Evolutionary conservation across 2,888 invertebrate genomes (phyloP).

Genomic region (Melieria omissa): DNA sequence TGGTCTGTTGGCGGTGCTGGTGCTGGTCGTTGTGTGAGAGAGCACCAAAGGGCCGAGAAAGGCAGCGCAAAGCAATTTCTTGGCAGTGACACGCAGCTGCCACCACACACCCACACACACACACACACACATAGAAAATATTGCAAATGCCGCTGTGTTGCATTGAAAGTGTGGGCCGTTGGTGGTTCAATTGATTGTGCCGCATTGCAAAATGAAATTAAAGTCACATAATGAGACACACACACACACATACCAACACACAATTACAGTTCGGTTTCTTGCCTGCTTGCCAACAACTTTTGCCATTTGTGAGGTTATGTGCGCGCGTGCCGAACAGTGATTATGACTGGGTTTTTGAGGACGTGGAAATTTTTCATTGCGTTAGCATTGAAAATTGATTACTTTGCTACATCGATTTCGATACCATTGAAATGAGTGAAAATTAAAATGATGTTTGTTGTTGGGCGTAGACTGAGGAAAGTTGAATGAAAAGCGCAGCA

Average conservation of each 20-base stretch:
- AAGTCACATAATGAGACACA: conserved; percentile 30
- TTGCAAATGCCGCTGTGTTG: too few relatives aligned
- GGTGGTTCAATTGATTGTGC: conserved; percentile 9
- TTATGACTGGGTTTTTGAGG: too few relatives aligned
- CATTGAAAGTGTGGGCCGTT: not conserved
- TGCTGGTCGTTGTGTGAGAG: not conserved
- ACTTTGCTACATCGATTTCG: too few relatives aligned
- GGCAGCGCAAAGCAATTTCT: not conserved
- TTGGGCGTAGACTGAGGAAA: too few relatives aligned
- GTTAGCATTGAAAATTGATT: too few relatives aligned
- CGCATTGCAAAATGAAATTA: conserved; percentile 29
- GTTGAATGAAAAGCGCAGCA: too few relatives aligned
- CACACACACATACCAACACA: not conserved
- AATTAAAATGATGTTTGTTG: too few relatives aligned
- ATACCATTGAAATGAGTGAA: too few relatives aligned
- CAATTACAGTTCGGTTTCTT: not conserved
- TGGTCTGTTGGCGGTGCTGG: not conserved
- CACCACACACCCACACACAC: not conserved
- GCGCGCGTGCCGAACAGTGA: too few relatives aligned
- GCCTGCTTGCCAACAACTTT: too few relatives aligned
- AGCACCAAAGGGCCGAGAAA: not conserved
- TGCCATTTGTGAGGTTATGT: too few relatives aligned
- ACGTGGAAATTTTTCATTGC: too few relatives aligned
- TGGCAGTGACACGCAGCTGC: conserved; percentile 15
- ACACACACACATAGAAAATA: not conserved